A percentile compares a stretch with the other conserved stretches of the same genome.
These are phyloP conservation scores for Hyles euphorbiae DNA, from an alignment of 1,140 invertebrate species.

Conservation along the genomic window DNA sequence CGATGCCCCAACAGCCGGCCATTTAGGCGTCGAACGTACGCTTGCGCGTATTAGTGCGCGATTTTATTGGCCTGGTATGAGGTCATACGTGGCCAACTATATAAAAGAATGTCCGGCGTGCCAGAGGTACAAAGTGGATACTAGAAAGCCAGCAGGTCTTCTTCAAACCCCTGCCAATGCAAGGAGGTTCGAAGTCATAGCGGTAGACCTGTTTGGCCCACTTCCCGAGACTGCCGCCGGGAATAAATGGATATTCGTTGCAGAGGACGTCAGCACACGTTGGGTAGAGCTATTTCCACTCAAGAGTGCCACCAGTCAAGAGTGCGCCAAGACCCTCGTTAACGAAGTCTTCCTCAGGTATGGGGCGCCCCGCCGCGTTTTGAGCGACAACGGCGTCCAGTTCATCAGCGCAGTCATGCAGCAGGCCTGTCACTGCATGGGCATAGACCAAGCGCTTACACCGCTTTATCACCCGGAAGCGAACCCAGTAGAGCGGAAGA, in stretches of 20 bases:
- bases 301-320: conserved; percentile 27
- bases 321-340: conserved; percentile 23
- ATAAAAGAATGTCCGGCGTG: conserved; percentile 25
- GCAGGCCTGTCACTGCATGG: too few species aligned
- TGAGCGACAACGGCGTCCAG: conserved; percentile 28
- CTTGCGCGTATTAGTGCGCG: conserved; percentile 15
- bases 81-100: conserved; percentile 27
- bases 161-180: conserved; percentile 19
- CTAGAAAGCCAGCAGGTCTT: conserved; percentile 36
- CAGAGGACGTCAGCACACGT: conserved; percentile 19
- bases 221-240: conserved; percentile 13
- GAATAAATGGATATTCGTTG: conserved; percentile 11
- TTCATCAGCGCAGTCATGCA: too few species aligned
- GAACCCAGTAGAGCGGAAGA: conserved; percentile 12
- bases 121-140: conserved; percentile 35
- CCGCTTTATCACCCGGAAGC: conserved; percentile 13
- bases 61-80: conserved; percentile 40
- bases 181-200: conserved; percentile 33
- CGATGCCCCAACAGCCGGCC: conserved; percentile 20
- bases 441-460: conserved; percentile 2
- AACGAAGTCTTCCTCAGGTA: conserved; percentile 24
- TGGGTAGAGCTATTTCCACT: conserved; percentile 31
- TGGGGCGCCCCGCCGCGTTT: conserved; percentile 31
- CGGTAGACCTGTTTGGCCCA: conserved; percentile 29
- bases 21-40: conserved; percentile 34